A percentile compares a stretch with the other conserved stretches of the same genome.
Conservation (phyloP, 2,797 vertebrate species). For the Todus mexicanus region DNA sequence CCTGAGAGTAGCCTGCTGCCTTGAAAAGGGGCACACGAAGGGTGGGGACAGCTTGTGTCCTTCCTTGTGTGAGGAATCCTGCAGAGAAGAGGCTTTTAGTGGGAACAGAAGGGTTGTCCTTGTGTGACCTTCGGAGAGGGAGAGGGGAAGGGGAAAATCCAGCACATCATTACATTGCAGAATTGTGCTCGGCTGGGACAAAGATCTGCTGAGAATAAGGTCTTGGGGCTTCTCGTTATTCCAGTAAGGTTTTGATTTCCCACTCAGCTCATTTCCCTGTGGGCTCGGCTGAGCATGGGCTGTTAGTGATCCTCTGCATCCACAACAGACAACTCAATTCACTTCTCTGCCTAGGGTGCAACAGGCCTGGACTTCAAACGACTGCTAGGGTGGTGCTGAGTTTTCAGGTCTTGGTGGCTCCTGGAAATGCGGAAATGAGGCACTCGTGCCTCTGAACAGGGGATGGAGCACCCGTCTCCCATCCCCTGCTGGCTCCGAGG, state of each 20-base stretch:
- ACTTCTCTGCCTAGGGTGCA: neutral
- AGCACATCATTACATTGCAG: neutral
- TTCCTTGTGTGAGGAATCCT: neutral
- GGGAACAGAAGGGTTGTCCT: neutral
- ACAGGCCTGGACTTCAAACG: neutral
- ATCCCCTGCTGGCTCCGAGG: fast-evolving
- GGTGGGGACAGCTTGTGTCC: neutral
- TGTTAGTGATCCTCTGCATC: neutral
- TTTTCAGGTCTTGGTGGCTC: neutral
- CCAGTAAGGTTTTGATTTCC: neutral
- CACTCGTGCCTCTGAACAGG: neutral
- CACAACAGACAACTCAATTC: neutral
- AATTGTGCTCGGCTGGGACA: neutral
- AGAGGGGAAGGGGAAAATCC: neutral
- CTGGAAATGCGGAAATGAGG: neutral
- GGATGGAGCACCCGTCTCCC: neutral
- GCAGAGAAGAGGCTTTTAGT: neutral
- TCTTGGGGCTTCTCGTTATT: neutral
- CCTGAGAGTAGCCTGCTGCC: neutral
- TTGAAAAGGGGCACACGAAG: neutral
- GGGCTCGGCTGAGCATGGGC: neutral
- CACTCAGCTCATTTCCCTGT: neutral
- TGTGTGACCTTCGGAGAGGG: neutral
- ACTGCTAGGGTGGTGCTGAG: neutral
- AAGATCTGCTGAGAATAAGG: neutral